Conservation (phyloP, 2,888 invertebrate species). For the Trisateles emortualis region DNA sequence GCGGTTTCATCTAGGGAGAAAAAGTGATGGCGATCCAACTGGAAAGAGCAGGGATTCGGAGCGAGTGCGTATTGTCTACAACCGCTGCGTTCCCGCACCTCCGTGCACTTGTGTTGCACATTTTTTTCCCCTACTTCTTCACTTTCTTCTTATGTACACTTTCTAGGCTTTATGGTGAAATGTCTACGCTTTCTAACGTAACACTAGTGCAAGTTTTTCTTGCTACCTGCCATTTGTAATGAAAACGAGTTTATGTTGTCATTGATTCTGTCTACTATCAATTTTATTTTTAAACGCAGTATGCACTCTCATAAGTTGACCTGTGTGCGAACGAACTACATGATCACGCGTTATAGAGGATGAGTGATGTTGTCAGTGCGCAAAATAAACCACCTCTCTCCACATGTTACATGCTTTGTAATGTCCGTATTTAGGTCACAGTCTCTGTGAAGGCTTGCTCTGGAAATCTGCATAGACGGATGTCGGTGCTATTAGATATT, state of each 20-base stretch:
- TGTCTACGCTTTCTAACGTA: constrained; percentile 84
- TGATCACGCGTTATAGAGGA: constrained; percentile 14
- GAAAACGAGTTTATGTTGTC: constrained; percentile 80
- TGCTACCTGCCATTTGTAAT: constrained; percentile 71
- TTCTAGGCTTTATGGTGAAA: constrained; percentile 85
- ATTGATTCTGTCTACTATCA: constrained; percentile 50
- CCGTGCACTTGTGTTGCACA: constrained; percentile 70
- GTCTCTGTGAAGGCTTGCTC: constrained; percentile 77
- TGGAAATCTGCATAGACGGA: constrained; percentile 86
- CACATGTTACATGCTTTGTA: constrained; percentile 62
- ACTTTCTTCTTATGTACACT: constrained; percentile 85
- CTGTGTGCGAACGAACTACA: constrained; percentile 26
- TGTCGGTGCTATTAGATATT: constrained; percentile 82
- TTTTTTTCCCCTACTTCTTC: constrained; percentile 82
- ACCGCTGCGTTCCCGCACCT: constrained; percentile 63
- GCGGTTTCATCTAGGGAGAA: constrained; percentile 74
- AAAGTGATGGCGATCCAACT: constrained; percentile 76
- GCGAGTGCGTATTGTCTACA: constrained; percentile 66
- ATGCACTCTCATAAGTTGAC: constrained; percentile 29
- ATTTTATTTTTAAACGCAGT: constrained; percentile 39
- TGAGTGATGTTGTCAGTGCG: constrained; percentile 47
- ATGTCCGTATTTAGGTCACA: constrained; percentile 76
- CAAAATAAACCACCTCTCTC: constrained; percentile 65
- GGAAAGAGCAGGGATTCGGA: constrained; percentile 70
- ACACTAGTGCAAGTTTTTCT: constrained; percentile 85